phyloP scores from a whole-genome alignment of 2,888 invertebrate species.

The Allophyes oxyacanthae region DNA sequence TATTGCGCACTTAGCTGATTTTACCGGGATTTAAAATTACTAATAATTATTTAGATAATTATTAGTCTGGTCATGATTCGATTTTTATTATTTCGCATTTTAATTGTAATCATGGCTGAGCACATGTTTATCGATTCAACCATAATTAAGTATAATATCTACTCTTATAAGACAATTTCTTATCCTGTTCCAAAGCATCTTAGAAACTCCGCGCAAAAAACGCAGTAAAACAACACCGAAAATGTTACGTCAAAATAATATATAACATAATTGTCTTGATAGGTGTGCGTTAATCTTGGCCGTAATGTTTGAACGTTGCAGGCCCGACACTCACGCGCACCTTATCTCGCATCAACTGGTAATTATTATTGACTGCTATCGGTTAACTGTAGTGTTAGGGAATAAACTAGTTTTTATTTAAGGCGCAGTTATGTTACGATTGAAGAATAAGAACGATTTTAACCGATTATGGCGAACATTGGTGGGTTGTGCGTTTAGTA shows the following conservation, averaged over 20 bases:
- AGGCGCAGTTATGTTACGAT: conserved; percentile 25
- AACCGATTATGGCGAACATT: background rate
- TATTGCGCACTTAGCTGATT: too few relatives aligned
- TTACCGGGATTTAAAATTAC: too few relatives aligned
- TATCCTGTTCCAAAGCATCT: conserved; percentile 25
- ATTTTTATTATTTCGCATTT: too few relatives aligned
- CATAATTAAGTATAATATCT: background rate
- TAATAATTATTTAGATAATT: too few relatives aligned
- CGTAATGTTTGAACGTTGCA: background rate
- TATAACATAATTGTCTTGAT: conserved; percentile 41
- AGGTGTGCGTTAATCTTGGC: conserved; percentile 33
- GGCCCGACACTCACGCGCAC: conserved; percentile 41
- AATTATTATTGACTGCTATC: conserved; percentile 60
- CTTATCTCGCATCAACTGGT: conserved; percentile 61
- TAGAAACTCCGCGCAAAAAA: conserved; percentile 29
- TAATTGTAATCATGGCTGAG: too few relatives aligned
- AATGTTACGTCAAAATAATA: conserved; percentile 46
- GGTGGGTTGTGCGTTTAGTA: background rate
- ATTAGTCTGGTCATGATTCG: too few relatives aligned
- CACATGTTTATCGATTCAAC: too few relatives aligned
- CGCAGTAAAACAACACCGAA: conserved; percentile 27
- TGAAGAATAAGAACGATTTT: background rate
- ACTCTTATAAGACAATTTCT: background rate
- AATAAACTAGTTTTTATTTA: conserved; percentile 56
- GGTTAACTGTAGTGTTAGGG: conserved; percentile 53